These are phyloP conservation scores for Narcine bancroftii DNA, from an alignment of 2,113 vertebrate species.

Conservation along the genomic window DNA sequence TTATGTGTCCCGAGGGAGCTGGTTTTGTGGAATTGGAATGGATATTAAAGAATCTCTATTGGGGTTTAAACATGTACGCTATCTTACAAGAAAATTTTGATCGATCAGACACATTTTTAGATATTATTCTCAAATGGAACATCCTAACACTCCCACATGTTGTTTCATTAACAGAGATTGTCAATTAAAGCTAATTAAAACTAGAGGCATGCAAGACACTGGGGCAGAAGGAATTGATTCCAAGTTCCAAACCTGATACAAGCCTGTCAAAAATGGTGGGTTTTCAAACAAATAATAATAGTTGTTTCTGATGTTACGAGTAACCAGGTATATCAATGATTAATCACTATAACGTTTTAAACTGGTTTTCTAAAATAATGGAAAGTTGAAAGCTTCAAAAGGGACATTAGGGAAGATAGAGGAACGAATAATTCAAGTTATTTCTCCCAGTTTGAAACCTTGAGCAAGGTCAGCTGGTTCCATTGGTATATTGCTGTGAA, in stretches of 20 bases:
- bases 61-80: background rate
- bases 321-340: background rate
- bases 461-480: background rate
- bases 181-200: background rate
- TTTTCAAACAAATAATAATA: background rate
- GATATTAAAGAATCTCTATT: background rate
- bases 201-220: background rate
- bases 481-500: background rate
- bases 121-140: background rate
- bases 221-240: background rate
- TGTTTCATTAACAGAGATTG: background rate
- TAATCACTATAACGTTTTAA: background rate
- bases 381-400: background rate
- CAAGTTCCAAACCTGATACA: background rate
- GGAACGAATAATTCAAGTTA: background rate
- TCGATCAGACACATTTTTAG: background rate
- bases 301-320: background rate
- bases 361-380: background rate
- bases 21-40: background rate
- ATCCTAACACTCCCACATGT: background rate
- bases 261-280: background rate
- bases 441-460: background rate
- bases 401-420: background rate
- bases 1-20: background rate
- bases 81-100: background rate